phyloP scores from a whole-genome alignment of 2,888 invertebrate species.

The Caenorhabditis macrosperma region DNA sequence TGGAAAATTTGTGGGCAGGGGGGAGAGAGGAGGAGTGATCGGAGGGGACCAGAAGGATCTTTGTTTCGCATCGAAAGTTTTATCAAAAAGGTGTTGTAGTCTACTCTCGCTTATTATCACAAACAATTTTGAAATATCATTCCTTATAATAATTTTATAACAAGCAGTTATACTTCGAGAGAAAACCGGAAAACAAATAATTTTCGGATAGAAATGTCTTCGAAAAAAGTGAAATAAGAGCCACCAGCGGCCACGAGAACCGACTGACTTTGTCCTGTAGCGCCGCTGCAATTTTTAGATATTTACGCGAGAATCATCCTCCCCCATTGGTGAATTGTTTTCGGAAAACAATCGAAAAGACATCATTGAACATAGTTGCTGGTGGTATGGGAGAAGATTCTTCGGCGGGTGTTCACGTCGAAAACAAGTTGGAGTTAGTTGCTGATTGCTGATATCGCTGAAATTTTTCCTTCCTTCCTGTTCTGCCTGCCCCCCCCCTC shows the following conservation, averaged over 20 bases:
- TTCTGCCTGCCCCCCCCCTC: constrained; percentile 3
- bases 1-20: not conserved
- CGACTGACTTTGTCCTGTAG: not conserved
- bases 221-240: too few species aligned
- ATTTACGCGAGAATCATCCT: not conserved
- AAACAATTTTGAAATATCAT: too few species aligned
- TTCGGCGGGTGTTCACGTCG: not conserved
- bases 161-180: too few species aligned
- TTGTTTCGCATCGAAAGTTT: too few species aligned
- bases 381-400: constrained; percentile 13
- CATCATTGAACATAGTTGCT: constrained; percentile 30
- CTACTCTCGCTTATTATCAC: too few species aligned
- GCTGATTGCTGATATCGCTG: constrained; percentile 39
- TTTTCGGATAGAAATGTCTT: not conserved
- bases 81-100: too few species aligned
- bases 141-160: too few species aligned
- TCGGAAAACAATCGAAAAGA: constrained; percentile 15
- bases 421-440: constrained; percentile 42
- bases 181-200: not conserved
- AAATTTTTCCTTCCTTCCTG: constrained; percentile 12
- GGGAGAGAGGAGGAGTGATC: not conserved
- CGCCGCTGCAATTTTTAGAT: not conserved
- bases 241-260: too few species aligned
- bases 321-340: not conserved
- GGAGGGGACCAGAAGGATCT: not conserved